phyloP scores from a whole-genome alignment of 2,888 invertebrate species.

The Choristoneura rosaceana region DNA sequence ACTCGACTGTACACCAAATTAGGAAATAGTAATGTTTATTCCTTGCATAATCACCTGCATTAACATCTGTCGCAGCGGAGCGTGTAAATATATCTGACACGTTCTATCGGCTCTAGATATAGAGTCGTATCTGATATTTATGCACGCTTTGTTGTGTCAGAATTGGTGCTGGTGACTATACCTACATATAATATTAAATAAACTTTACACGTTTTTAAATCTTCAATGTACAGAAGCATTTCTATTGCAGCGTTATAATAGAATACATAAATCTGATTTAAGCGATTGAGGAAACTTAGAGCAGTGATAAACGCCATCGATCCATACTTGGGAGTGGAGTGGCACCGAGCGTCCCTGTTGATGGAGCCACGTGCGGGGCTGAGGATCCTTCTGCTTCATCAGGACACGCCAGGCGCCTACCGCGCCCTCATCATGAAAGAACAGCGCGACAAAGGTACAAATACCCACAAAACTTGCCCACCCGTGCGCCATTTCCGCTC shows the following conservation, averaged over 20 bases:
- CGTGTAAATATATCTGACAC: too few relatives aligned
- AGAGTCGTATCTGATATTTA: too few relatives aligned
- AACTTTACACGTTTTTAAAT: not conserved
- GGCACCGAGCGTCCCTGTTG: conserved; percentile 65
- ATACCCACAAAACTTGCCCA: conserved; percentile 54
- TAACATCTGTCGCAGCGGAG: too few relatives aligned
- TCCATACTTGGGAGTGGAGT: conserved; percentile 58
- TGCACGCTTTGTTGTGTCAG: too few relatives aligned
- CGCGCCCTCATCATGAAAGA: conserved; percentile 62
- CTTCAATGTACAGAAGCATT: not conserved
- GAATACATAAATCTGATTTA: conserved; percentile 25
- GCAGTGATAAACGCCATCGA: conserved; percentile 58
- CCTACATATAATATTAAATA: too few relatives aligned
- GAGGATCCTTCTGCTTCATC: conserved; percentile 63
- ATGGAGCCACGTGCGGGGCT: conserved; percentile 71
- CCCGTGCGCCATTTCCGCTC: conserved; percentile 74
- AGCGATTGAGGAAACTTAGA: conserved; percentile 64
- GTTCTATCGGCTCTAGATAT: too few relatives aligned
- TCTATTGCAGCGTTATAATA: not conserved
- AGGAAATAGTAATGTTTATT: too few relatives aligned
- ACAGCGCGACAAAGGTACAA: conserved; percentile 65
- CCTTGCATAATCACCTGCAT: too few relatives aligned
- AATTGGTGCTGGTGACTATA: too few relatives aligned
- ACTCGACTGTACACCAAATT: too few relatives aligned
- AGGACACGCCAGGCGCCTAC: conserved; percentile 65